Evolutionary conservation across 1,140 invertebrate genomes (phyloP), one percentile per base, ranked within the genome.

Genomic region (Saccostrea cuccullata): DNA sequence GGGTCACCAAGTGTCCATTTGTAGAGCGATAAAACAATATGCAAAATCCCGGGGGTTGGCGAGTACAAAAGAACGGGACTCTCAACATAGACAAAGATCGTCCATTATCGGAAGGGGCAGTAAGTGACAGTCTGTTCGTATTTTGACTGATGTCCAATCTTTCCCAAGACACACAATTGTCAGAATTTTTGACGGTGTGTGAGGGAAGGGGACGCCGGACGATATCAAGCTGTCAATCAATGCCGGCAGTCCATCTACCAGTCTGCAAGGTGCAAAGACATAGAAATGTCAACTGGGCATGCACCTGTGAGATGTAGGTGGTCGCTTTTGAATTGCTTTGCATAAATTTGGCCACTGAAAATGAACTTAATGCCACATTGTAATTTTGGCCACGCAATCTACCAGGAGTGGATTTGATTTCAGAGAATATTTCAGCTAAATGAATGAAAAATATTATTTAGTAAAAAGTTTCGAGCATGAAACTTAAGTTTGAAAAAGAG

Each of bases 191-290:
- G 70, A 36, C 70, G 70, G 70, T 36, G 70, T 77, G 70, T 77
- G 70, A 77, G 70, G 70, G 70, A 77, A 77, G 12, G 23, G 26
- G 70, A 77, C 70, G 70, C 70, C 70, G 70, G 70, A 30, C 70
- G 70, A 26, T 26, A 77, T 36, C 70, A 30, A 77, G 11, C 70
- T 77, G 70, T 77, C 70, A 77, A 77, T 77, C 70, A 77, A 3
- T 36, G 26, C 23, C 70, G 70, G 30, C 70, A 77, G 70, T 77
- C 70, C 70, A 77, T 77, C 23, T 77, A 77, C 26, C 70, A 36
- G 70, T 77, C 70, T 77, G 70, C 70, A 77, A 36, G 30, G 70
- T 77, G 70, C 70, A 77, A 77, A 77, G 26, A 13, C 70, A 77
- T 77, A 77, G 70, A 77, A 77, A 26, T 77, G 70, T 77, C 70